Conservation (phyloP, 2,888 invertebrate genomes). For the Dexiosoma caninum region DNA sequence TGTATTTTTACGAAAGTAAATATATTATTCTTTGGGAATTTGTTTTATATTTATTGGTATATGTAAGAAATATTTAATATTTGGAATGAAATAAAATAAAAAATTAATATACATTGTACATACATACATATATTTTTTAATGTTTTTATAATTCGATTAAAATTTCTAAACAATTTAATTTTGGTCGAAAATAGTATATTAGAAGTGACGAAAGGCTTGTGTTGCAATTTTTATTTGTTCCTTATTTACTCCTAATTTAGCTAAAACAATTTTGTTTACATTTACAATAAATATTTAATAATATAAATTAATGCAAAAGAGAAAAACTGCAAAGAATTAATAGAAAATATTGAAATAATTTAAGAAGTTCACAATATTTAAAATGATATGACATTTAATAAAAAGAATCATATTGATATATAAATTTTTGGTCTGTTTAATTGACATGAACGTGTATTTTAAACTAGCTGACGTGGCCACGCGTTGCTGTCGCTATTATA, state of each 20-base stretch:
- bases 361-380: slow-evolving; percentile 57
- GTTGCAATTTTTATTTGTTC: slow-evolving; percentile 55
- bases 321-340: slow-evolving; percentile 15
- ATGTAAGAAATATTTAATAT: slow-evolving; percentile 9
- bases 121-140: slow-evolving; percentile 14
- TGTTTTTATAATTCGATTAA: not conserved
- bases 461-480: too few species aligned
- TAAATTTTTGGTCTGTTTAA: slow-evolving; percentile 6
- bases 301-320: slow-evolving; percentile 31
- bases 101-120: not conserved
- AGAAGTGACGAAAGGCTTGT: slow-evolving; percentile 40
- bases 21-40: slow-evolving; percentile 14
- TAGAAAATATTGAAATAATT: slow-evolving; percentile 38
- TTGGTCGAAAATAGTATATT: not conserved
- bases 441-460: too few species aligned
- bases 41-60: slow-evolving; percentile 21
- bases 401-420: slow-evolving; percentile 58
- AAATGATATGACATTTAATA: slow-evolving; percentile 58
- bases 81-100: not conserved
- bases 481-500: too few species aligned
- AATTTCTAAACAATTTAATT: not conserved
- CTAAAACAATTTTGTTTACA: slow-evolving; percentile 60
- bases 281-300: slow-evolving; percentile 48
- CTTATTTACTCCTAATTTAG: slow-evolving; percentile 60
- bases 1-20: not conserved